phyloP scores from a whole-genome alignment of 2,797 vertebrate genomes.

The Dermochelys coriacea region DNA sequence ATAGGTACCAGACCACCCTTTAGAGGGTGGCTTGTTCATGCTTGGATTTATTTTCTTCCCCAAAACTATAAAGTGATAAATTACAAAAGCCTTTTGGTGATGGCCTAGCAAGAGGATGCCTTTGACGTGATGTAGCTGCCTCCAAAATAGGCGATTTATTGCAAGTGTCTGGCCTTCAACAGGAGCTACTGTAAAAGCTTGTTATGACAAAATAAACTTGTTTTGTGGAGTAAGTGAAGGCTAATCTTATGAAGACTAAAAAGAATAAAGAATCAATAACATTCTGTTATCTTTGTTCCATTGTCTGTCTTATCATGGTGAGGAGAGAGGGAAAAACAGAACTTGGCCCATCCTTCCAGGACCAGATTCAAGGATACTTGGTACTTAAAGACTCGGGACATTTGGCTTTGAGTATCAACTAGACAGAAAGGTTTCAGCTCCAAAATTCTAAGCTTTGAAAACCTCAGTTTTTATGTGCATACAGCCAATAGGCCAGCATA shows the following conservation, averaged over 20 bases:
- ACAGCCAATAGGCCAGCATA: not conserved
- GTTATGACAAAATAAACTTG: not conserved
- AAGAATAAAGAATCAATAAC: not conserved
- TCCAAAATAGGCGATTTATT: not conserved
- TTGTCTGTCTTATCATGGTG: not conserved
- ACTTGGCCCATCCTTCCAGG: not conserved
- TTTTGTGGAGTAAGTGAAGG: not conserved
- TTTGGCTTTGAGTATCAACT: not conserved
- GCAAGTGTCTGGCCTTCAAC: not conserved
- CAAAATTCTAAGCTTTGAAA: not conserved
- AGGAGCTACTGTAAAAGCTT: not conserved
- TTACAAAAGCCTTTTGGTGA: not conserved
- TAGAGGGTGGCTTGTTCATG: not conserved
- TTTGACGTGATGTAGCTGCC: not conserved
- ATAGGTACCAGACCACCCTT: not conserved
- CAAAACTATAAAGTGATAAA: not conserved
- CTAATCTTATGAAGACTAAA: not conserved
- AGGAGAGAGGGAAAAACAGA: not conserved
- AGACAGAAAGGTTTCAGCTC: not conserved
- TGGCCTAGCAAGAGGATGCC: not conserved
- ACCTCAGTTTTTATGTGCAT: not conserved
- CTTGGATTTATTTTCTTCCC: not conserved
- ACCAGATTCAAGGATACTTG: not conserved
- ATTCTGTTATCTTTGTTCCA: not conserved
- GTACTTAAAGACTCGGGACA: slow-evolving; percentile 4